phyloP scores from a whole-genome alignment of 2,888 invertebrate species.

The Liposcelis brunnea region DNA sequence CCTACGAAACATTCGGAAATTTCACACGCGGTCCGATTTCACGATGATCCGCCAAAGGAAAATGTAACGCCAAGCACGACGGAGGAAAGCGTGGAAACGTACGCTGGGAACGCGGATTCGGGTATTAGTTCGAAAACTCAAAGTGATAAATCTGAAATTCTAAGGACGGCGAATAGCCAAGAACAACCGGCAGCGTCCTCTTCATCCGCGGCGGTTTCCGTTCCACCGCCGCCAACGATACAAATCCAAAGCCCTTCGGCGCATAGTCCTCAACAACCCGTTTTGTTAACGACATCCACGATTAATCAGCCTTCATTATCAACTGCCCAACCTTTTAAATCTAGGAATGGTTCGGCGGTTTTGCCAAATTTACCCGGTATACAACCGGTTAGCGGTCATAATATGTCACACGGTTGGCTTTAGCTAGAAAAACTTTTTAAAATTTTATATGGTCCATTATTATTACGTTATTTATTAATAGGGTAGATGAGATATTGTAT shows the following conservation, averaged over 20 bases:
- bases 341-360: constrained; percentile 36
- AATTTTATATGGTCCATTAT: no score
- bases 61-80: background rate
- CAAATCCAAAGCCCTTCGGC: constrained; percentile 28
- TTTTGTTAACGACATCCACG: constrained; percentile 15
- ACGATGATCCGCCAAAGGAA: background rate
- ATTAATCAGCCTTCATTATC: constrained; percentile 7
- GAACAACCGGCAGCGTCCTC: constrained; percentile 7
- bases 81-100: background rate
- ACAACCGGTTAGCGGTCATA: constrained; percentile 56
- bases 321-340: constrained; percentile 20
- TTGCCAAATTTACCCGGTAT: constrained; percentile 51
- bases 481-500: no score
- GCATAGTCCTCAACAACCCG: constrained; percentile 17
- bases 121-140: no score
- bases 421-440: constrained; percentile 18
- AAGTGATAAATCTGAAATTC: constrained; percentile 6
- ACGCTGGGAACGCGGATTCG: no score
- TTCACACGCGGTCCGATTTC: background rate
- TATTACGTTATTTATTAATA: no score
- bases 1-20: background rate
- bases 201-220: constrained; percentile 7
- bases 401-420: constrained; percentile 52
- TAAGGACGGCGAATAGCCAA: background rate
- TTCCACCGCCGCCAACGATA: constrained; percentile 33